Evolutionary conservation across 2,888 invertebrate species (phyloP).

Genomic region (Ptychoptera albimana): DNA sequence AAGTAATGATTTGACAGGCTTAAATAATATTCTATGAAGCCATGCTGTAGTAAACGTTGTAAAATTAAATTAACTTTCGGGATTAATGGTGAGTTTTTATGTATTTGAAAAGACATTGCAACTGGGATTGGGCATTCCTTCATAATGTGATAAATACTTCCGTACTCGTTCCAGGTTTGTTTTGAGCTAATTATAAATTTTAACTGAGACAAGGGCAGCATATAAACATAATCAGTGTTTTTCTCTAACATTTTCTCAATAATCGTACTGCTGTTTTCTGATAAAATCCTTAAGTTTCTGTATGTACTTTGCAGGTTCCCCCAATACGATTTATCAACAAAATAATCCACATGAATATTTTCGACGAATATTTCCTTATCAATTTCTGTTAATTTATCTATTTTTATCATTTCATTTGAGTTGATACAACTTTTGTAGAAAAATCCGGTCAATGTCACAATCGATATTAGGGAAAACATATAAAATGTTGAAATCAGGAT

Average conservation of each 20-base stretch:
- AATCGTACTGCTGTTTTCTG: not conserved
- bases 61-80: not conserved
- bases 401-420: not conserved
- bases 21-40: not conserved
- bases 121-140: slow-evolving; percentile 1
- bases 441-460: not conserved
- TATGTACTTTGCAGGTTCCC: too few species aligned
- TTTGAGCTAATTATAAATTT: not conserved
- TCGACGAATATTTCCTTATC: not conserved
- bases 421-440: not conserved
- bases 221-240: not conserved
- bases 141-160: not conserved
- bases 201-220: not conserved
- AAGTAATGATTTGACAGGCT: not conserved
- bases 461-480: not conserved
- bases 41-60: not conserved
- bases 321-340: too few species aligned
- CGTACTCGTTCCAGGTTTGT: not conserved
- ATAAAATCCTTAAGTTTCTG: too few species aligned
- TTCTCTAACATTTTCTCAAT: not conserved
- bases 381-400: not conserved
- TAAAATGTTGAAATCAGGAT: not conserved
- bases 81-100: slow-evolving; percentile 1
- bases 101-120: not conserved
- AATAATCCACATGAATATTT: too few species aligned